Evolutionary conservation across 2,113 vertebrate species (phyloP), one percentile per base, ranked within the genome.

Genomic region (Tor tambroides): DNA sequence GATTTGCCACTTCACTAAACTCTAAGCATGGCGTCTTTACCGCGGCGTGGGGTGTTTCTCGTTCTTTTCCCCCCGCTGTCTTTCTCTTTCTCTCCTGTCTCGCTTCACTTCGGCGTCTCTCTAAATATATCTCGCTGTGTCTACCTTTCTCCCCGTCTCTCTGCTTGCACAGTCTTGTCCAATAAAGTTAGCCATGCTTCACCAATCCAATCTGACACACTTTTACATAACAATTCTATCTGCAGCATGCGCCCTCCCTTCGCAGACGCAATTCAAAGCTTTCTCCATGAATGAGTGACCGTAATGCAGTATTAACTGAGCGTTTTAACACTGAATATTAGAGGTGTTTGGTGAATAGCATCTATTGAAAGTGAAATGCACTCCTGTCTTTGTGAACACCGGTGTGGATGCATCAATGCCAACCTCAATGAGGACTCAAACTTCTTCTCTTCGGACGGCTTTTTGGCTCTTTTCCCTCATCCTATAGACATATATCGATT

Each of bases 151-250:
- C 87, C 90, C 90, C 91, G 89, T 86, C 91, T 46, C 82, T 80
- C 65, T 38, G 41, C 88, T 80, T 67, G 87, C 87, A 87, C 80
- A 65, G 88, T 86, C 86, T 92, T 92, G 93, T 93, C 91, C 92
- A 91, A 93, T 92, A 92, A 93, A 93, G 93, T 93, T 92, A 90
- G 91, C 91, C 85, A 54, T 89, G 90, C 91, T 91, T 85, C 85
- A 91, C 91, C 92, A 90, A 94, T 93, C 86, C 82, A 65, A 93
- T 94, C 90, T 91, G 94, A 94, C 93, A 90, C 84, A 91, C 87
- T 90, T 93, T 94, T 94, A 92, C 91, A 91, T 93, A 95, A 93
- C 92, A 93, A 94, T 93, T 91, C 91, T 93, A 92, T 93, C 90
- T 89, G 71, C 67, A 8, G 85, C 63, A 65, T 2, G 87, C 90